phyloP scores from a whole-genome alignment of 1,140 invertebrate genomes.

The Temnothorax curvispinosus region DNA sequence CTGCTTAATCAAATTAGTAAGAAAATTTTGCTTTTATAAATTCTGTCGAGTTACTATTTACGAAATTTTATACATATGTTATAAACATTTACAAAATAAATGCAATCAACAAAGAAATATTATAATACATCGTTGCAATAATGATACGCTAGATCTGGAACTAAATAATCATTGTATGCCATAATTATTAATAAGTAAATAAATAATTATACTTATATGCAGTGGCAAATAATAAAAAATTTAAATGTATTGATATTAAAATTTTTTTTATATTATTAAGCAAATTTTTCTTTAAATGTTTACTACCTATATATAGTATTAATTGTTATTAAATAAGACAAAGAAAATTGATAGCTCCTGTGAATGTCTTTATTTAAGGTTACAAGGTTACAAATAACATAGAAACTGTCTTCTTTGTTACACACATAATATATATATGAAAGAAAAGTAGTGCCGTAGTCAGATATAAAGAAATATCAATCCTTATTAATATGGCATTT shows the following conservation, averaged over 20 bases:
- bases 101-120: background rate
- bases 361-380: background rate
- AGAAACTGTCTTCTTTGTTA: background rate
- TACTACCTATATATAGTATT: background rate
- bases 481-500: background rate
- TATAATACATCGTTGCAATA: background rate
- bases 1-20: no score
- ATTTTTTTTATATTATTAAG: background rate
- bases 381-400: background rate
- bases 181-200: background rate
- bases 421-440: background rate
- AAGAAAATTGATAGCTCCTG: background rate
- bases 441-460: background rate
- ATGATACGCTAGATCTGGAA: background rate
- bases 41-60: no score
- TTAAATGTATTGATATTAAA: background rate
- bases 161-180: background rate
- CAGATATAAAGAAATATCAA: background rate
- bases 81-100: background rate
- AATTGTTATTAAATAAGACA: background rate
- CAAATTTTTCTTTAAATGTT: no score
- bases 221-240: background rate
- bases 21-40: no score
- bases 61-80: no score
- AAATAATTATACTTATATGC: background rate